Conservation (phyloP, 1,140 invertebrate species). For the Drosophila ogumai region DNA sequence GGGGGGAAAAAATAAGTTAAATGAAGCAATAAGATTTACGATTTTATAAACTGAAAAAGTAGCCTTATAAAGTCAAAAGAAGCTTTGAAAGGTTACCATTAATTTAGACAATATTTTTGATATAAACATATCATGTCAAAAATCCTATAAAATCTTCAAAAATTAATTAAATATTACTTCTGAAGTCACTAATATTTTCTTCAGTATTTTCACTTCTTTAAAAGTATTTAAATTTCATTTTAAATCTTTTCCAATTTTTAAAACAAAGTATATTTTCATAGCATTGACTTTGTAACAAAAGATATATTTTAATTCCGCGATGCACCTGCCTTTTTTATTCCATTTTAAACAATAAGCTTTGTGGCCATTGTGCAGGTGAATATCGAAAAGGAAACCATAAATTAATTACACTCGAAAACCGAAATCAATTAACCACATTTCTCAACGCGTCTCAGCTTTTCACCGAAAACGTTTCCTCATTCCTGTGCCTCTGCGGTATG, state of each 20-base stretch:
- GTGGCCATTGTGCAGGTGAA: conserved; percentile 8
- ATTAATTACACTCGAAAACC: conserved; percentile 48
- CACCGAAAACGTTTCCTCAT: conserved; percentile 78
- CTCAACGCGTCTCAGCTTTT: conserved; percentile 77
- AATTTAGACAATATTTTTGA: neutral
- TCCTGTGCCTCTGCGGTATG: conserved; percentile 35
- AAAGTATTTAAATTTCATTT: neutral
- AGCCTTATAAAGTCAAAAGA: neutral
- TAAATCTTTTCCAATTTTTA: neutral
- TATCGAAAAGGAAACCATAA: conserved; percentile 23
- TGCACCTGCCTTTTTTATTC: conserved; percentile 23
- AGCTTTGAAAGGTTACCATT: neutral
- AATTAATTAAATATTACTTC: neutral
- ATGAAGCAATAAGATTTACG: neutral
- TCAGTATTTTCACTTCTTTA: neutral
- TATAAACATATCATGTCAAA: neutral
- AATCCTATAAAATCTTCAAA: neutral
- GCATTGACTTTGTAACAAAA: neutral
- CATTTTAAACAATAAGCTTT: conserved; percentile 11
- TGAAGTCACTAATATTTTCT: neutral
- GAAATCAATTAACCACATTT: conserved; percentile 83
- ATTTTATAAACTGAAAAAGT: neutral
- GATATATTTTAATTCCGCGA: neutral
- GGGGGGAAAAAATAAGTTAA: neutral
- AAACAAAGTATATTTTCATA: neutral